A percentile compares a stretch with the other conserved stretches of the same genome.
phyloP scores from a whole-genome alignment of 2,888 invertebrate species.

The Craniophora ligustri region DNA sequence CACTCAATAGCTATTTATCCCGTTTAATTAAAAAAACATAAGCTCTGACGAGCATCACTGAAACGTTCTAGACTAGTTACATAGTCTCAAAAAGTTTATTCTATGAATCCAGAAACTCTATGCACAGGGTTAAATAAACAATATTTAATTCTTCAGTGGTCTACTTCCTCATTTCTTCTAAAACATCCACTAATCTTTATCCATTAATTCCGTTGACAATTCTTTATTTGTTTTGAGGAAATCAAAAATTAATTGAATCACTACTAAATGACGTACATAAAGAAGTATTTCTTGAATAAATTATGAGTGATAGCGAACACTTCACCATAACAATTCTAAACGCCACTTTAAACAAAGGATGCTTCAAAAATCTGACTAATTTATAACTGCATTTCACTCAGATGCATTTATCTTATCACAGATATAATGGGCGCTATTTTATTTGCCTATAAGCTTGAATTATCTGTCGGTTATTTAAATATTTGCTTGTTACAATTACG shows the following conservation, averaged over 20 bases:
- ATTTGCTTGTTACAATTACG: slow-evolving; percentile 55
- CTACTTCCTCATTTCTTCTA: neutral
- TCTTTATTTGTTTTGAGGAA: neutral
- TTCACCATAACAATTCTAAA: slow-evolving; percentile 17
- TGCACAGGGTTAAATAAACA: too few relatives aligned
- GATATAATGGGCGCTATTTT: slow-evolving; percentile 54
- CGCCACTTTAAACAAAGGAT: slow-evolving; percentile 1
- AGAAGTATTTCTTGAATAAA: slow-evolving; percentile 2
- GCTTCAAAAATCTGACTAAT: slow-evolving; percentile 45
- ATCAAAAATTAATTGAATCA: neutral
- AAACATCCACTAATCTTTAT: neutral
- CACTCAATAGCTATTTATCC: too few relatives aligned
- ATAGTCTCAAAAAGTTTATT: too few relatives aligned
- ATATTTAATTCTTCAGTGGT: too few relatives aligned
- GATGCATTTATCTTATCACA: slow-evolving; percentile 63
- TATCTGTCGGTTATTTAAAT: slow-evolving; percentile 54
- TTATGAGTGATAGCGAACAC: neutral
- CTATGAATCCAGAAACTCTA: too few relatives aligned
- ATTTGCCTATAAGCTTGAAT: slow-evolving; percentile 57
- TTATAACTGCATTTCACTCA: slow-evolving; percentile 48
- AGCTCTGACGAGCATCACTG: too few relatives aligned
- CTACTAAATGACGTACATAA: neutral
- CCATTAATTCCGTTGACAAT: neutral
- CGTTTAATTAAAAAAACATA: too few relatives aligned
- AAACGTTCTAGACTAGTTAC: too few relatives aligned